A percentile compares a stretch with the other conserved stretches of the same genome.
Conservation (phyloP, 2,888 invertebrate species). For the Apoda limacodes region DNA sequence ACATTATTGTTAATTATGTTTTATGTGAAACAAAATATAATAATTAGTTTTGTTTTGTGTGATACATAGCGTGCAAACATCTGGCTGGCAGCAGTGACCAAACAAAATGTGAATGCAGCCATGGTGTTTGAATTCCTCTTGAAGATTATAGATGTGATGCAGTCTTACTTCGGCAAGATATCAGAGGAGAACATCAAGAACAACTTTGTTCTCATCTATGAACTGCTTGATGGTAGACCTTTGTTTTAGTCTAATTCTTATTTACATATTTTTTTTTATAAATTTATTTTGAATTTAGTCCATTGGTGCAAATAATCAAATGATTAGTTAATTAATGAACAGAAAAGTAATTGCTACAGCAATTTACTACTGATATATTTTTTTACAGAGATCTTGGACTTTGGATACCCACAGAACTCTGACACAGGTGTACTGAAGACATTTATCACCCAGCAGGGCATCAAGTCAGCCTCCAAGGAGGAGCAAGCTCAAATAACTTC, state of each 20-base stretch:
- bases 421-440: conserved; percentile 99
- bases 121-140: conserved; percentile 99
- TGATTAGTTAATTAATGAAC: no score
- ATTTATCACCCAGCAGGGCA: conserved; percentile 99
- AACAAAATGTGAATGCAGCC: conserved; percentile 99
- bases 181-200: conserved; percentile 99
- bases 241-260: conserved; percentile 8
- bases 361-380: conserved; percentile 2
- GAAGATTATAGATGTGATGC: conserved; percentile 99
- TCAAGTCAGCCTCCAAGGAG: conserved; percentile 98
- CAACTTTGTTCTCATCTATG: conserved; percentile 99
- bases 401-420: conserved; percentile 99
- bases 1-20: no score
- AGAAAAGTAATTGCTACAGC: neutral
- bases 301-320: no score
- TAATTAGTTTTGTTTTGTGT: no score
- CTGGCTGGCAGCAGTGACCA: conserved; percentile 99
- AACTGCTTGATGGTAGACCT: conserved; percentile 90
- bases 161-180: conserved; percentile 99
- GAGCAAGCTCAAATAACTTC: conserved; percentile 99
- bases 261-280: no score
- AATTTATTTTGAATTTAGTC: no score
- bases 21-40: no score
- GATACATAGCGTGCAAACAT: conserved; percentile 99
- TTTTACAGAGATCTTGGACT: conserved; percentile 94